Percentiles rank a stretch among this genome's conserved stretches.
Conservation (phyloP, 2,797 vertebrate species). For the Gambusia yucatana region DNA sequence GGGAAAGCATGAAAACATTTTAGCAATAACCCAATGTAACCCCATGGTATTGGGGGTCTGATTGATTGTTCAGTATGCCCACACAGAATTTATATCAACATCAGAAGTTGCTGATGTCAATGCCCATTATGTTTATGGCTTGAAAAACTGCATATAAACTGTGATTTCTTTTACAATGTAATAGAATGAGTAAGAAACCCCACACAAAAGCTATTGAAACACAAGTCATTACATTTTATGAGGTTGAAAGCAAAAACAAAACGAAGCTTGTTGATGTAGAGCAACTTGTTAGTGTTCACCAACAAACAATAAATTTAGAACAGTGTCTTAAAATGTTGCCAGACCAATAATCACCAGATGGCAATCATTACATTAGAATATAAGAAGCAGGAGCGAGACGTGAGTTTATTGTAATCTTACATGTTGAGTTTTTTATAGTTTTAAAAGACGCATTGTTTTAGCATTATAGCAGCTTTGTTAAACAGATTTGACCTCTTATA, state of each 20-base stretch:
- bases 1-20: slow-evolving; percentile 27
- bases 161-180: not conserved
- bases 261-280: not conserved
- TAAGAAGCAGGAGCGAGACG: not conserved
- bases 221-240: not conserved
- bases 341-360: not conserved
- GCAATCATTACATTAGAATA: not conserved
- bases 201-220: not conserved
- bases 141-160: not conserved
- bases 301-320: not conserved
- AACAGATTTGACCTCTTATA: not conserved
- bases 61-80: not conserved
- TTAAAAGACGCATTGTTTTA: not conserved
- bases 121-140: not conserved
- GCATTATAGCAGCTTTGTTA: not conserved
- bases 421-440: not conserved
- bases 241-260: not conserved
- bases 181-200: not conserved
- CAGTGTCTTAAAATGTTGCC: not conserved
- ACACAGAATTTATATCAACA: not conserved
- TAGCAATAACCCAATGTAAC: not conserved
- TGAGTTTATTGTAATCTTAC: not conserved
- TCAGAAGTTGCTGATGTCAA: not conserved
- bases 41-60: not conserved
- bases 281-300: not conserved